These are phyloP conservation scores for Glyptemys insculpta DNA, from an alignment of 2,797 vertebrate species.

Conservation along the genomic window DNA sequence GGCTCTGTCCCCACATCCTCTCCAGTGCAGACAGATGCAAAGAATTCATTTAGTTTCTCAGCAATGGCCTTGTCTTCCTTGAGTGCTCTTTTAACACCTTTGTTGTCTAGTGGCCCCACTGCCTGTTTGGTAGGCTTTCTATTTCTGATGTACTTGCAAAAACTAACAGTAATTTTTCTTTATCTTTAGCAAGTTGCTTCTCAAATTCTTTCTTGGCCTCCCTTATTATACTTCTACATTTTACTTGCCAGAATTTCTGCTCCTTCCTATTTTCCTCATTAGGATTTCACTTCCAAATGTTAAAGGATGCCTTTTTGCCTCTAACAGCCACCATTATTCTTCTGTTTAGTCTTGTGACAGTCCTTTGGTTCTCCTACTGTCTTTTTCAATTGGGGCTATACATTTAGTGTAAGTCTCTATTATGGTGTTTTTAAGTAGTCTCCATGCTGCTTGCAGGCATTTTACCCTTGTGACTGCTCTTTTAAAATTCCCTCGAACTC, in stretches of 20 bases:
- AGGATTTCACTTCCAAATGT: neutral
- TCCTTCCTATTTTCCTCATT: neutral
- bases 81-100: neutral
- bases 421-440: neutral
- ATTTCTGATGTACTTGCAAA: neutral
- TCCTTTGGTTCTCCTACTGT: neutral
- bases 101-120: neutral
- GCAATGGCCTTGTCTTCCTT: neutral
- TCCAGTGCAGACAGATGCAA: neutral
- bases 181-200: neutral
- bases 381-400: neutral
- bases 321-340: neutral
- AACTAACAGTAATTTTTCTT: neutral
- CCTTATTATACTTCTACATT: neutral
- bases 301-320: neutral
- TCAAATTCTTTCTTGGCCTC: neutral
- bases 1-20: neutral
- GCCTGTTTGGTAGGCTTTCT: neutral
- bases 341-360: neutral
- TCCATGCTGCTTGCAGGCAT: neutral
- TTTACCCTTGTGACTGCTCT: neutral
- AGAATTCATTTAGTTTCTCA: neutral
- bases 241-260: neutral
- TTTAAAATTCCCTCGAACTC: neutral
- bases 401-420: neutral